Evolutionary conservation across 1,140 invertebrate species (phyloP).

Genomic region (Calephelis nemesis): DNA sequence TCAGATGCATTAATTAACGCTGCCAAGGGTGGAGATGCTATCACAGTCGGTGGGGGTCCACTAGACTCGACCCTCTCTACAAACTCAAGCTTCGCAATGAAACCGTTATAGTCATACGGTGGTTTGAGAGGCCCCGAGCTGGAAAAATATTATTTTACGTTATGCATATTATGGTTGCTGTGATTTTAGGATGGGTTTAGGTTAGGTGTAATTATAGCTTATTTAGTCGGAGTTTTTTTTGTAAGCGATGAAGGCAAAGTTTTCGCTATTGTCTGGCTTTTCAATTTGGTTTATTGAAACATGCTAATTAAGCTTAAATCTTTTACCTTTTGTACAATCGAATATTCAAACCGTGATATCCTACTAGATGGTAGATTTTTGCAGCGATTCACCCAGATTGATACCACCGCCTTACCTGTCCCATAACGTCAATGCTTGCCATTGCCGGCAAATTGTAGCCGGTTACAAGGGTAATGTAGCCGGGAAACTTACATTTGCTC

Average conservation of each 20-base stretch:
- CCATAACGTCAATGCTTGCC: no score
- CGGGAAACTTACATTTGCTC: no score
- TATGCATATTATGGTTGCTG: constrained; percentile 9
- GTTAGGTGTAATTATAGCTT: constrained; percentile 5
- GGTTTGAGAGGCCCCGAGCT: constrained; percentile 84
- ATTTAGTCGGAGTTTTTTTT: constrained; percentile 6
- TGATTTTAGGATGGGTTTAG: constrained; percentile 6
- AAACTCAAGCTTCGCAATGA: constrained; percentile 84
- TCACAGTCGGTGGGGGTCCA: constrained; percentile 80
- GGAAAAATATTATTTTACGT: constrained; percentile 31
- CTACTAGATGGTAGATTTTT: no score
- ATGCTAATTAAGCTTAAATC: not conserved
- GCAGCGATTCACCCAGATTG: no score
- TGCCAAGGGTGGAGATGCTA: constrained; percentile 68
- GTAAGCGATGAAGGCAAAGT: not conserved
- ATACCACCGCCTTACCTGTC: no score
- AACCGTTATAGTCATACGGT: constrained; percentile 87
- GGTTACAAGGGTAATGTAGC: no score
- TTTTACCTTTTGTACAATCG: no score
- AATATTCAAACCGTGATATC: no score
- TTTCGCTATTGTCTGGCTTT: not conserved
- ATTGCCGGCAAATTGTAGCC: no score
- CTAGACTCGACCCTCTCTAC: constrained; percentile 78
- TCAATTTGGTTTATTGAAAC: not conserved
- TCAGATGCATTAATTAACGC: constrained; percentile 59